Base-by-base conservation (phyloP, 2,797 vertebrate genomes). In the Pygocentrus nattereri region DNA sequence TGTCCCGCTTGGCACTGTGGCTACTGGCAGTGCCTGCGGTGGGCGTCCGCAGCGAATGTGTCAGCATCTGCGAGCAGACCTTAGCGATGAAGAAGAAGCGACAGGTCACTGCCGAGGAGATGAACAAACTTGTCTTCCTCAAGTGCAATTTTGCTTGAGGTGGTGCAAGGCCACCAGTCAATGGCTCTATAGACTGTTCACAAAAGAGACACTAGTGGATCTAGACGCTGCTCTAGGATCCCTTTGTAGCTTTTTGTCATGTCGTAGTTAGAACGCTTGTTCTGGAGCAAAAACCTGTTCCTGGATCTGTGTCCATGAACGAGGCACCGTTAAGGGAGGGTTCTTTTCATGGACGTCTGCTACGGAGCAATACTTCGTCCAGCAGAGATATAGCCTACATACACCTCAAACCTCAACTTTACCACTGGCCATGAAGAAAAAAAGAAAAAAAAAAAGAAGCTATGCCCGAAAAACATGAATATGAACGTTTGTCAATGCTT, bases 71-170 rank as follows among this genome's bases (percentile, higher is more conserved):
- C 64, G 96, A 99, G 91, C 97, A 99, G 91, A 97, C 97, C 16
- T 93, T 99, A 90, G 95, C 96, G 1, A 96, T 99, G 94, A 98
- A 97, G 92, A 93, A 95, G 93, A 95, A 94, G 91, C 95, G 97
- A 79, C 96, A 98, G 88, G 97, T 99, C 73, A 98, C 96, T 64
- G 93, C 95, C 0, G 98, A 99, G 91, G 97, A 99, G 86, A 98
- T 98, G 96, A 99, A 99, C 95, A 99, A 99, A 92, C 97, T 99
- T 56, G 97, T 99, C 95, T 99, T 99, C 91, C 96, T 99, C 91
- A 98, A 97, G 91, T 98, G 97, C 88, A 99, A 99, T 93, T 97
- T 98, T 95, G 96, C 97, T 95, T 99, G 94, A 95, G 91, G 90
- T 88, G 69, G 80, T 58, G 79, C 85, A 78, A 82, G 80, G 62